A percentile compares a stretch with the other conserved stretches of the same genome.
These are phyloP conservation scores for Candidula unifasciata DNA, from an alignment of 2,888 invertebrate genomes.

Conservation along the genomic window DNA sequence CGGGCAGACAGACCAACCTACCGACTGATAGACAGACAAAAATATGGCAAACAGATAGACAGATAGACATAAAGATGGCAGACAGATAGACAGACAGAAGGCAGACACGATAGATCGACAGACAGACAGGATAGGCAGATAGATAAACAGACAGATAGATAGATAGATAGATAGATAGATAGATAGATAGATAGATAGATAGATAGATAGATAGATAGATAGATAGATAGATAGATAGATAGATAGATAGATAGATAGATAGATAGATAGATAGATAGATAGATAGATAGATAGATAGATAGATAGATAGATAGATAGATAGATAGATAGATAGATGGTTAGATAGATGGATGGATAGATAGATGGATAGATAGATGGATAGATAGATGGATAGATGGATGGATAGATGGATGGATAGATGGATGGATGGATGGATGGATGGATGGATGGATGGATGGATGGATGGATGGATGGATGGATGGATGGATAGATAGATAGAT, in stretches of 20 bases:
- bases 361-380: too few species aligned
- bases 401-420: too few species aligned
- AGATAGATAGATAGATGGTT: background rate
- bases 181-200: background rate
- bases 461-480: background rate
- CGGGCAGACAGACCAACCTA: too few species aligned
- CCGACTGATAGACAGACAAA: too few species aligned
- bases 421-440: too few species aligned
- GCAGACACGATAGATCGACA: too few species aligned
- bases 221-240: background rate
- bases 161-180: background rate
- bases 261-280: background rate
- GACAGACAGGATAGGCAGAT: too few species aligned
- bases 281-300: background rate
- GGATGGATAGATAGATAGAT: too few species aligned
- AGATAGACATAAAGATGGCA: background rate
- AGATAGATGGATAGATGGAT: too few species aligned
- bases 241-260: background rate
- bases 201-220: slow-evolving; percentile 23
- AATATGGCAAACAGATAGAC: background rate
- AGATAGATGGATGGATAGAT: too few species aligned
- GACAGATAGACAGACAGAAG: too few species aligned
- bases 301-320: background rate
- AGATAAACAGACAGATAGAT: too few species aligned
- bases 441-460: background rate